Base-by-base conservation (phyloP, 2,888 invertebrate species). In the Hoplodrina ambigua region DNA sequence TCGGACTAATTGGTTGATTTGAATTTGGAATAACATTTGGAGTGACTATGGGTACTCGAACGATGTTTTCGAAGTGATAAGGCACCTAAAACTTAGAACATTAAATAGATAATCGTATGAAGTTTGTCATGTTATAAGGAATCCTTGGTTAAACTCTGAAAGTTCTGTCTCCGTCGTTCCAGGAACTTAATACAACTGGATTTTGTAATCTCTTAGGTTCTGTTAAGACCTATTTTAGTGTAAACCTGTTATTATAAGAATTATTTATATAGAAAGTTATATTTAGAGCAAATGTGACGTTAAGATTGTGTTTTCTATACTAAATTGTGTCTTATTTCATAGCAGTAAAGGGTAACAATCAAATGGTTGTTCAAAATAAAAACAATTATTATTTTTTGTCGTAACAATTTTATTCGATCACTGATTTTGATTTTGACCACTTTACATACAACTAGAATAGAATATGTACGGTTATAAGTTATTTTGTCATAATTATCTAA, bases 331-430 rank as follows among this genome's bases (percentile, higher is more conserved):
- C 2, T 25, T 25, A 25, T 25, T 25, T 25, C 25, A 25, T 25
- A 25, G 25, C 2, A 25, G 37, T 5, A 10, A 17, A 46, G 46
- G 46, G 46, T 46, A 17, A 46, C 17, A 6, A 17, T 44, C 3
- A 6, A 2, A 19, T n/a, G 17, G 15, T 52, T 44, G 37, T 20
- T 46, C 20, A 7, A 46, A 80, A 80, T 80, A 79, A 85, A 84
- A 85, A 82, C 80, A 79, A 80, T 60, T 70, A 58, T 60, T 72
- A 77, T 73, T 84, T 78, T 89, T 93, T 94, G 94, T 92, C 94
- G 94, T 96, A 96, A 96, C 96, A 96, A 96, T 92, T 95, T 94
- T 94, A 95, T 96, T 96, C 95, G 95, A 95, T 94, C 95, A 96
- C 95, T 94, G 95, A 93, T 90, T 92, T 89, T 90, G 73, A 83